Conservation (phyloP, 92 coral and sea anemone genomes). For the Palythoa grandis region DNA sequence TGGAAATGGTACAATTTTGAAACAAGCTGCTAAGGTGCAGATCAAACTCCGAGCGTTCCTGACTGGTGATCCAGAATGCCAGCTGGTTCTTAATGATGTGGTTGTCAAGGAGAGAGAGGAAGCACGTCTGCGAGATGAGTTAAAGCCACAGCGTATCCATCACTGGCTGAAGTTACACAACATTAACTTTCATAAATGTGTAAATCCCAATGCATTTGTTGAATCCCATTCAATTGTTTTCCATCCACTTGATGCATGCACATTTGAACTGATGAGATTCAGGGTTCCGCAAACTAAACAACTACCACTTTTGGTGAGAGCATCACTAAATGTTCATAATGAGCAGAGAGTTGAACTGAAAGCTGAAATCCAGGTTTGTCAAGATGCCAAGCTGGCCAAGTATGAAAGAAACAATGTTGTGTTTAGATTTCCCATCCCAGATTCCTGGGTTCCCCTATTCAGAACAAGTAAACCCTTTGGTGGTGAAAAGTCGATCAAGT, state of each 20-base stretch:
- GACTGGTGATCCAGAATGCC: slow-evolving; percentile 97
- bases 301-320: slow-evolving; percentile 80
- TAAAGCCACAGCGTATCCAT: slow-evolving; percentile 95
- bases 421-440: slow-evolving; percentile 94
- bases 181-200: slow-evolving; percentile 90
- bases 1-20: slow-evolving; percentile 78
- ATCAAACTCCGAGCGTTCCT: slow-evolving; percentile 87
- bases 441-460: slow-evolving; percentile 94
- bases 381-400: slow-evolving; percentile 90
- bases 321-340: slow-evolving; percentile 75
- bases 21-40: slow-evolving; percentile 80
- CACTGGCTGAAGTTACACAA: slow-evolving; percentile 87
- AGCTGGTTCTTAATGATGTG: slow-evolving; percentile 85
- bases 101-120: slow-evolving; percentile 84
- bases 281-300: slow-evolving; percentile 86
- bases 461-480: slow-evolving; percentile 82
- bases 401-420: slow-evolving; percentile 88
- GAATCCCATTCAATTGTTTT: slow-evolving; percentile 85
- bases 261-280: slow-evolving; percentile 98
- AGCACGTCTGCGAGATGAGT: slow-evolving; percentile 85
- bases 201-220: slow-evolving; percentile 57
- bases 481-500: slow-evolving; percentile 92
- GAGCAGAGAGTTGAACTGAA: slow-evolving; percentile 87
- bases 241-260: slow-evolving; percentile 97
- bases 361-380: slow-evolving; percentile 95